Evolutionary conservation across 2,113 vertebrate species (phyloP).

Genomic region (Rhinolophus sinicus): DNA sequence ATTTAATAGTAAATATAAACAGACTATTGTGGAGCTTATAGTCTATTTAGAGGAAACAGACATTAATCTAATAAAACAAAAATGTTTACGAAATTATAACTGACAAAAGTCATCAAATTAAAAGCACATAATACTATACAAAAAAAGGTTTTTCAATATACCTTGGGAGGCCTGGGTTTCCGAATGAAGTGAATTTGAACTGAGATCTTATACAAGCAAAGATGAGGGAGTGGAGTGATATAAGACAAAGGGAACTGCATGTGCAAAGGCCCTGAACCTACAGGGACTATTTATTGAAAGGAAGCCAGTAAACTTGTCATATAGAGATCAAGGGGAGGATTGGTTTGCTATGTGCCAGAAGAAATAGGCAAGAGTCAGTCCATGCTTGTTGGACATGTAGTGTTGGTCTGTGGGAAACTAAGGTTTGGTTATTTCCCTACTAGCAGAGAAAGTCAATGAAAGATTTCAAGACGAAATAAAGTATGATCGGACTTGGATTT

Average conservation of each 20-base stretch:
- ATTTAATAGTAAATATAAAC: neutral
- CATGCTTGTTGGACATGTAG: neutral
- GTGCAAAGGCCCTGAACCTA: neutral
- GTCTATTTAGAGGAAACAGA: neutral
- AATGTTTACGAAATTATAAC: neutral
- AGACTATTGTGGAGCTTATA: neutral
- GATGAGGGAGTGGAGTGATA: neutral
- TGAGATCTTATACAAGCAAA: slow-evolving; percentile 17
- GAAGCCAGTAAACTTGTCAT: neutral
- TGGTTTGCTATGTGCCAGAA: neutral
- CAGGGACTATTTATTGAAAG: neutral
- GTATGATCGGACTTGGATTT: neutral
- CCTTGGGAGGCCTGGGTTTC: neutral
- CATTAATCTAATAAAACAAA: slow-evolving; percentile 38
- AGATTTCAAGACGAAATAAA: neutral
- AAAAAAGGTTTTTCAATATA: neutral
- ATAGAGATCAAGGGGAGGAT: neutral
- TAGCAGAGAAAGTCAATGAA: neutral
- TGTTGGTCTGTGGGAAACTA: neutral
- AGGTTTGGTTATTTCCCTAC: neutral
- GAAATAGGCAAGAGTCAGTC: neutral
- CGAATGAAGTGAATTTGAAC: neutral
- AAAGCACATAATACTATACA: neutral
- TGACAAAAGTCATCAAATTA: neutral
- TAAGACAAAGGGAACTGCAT: neutral